phyloP scores from a whole-genome alignment of 2,888 invertebrate species.

The Physocephala rufipes region DNA sequence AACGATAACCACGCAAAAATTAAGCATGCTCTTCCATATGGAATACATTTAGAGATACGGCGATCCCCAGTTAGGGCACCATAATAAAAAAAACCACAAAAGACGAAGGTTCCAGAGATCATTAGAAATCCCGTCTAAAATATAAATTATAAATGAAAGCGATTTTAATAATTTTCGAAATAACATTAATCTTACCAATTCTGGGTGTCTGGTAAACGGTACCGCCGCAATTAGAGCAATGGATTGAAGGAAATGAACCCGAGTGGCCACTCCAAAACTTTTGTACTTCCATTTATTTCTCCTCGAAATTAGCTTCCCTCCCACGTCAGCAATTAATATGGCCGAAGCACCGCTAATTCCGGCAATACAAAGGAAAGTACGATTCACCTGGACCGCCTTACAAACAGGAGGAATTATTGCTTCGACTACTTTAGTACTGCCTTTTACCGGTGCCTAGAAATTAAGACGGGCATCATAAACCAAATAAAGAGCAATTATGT shows the following conservation, averaged over 20 bases:
- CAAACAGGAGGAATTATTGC: conserved; percentile 48
- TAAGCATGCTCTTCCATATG: conserved; percentile 85
- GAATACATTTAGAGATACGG: conserved; percentile 77
- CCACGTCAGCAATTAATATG: conserved; percentile 85
- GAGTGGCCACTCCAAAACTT: conserved; percentile 84
- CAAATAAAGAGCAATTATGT: background rate
- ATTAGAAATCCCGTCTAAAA: conserved; percentile 77
- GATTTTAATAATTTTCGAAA: background rate
- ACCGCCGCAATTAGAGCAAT: conserved; percentile 83
- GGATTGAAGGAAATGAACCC: conserved; percentile 85
- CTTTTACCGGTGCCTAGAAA: conserved; percentile 7
- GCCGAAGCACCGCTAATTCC: conserved; percentile 87
- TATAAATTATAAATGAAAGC: conserved; percentile 18
- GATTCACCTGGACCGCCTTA: conserved; percentile 51
- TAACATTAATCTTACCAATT: conserved; percentile 68
- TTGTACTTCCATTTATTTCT: conserved; percentile 73
- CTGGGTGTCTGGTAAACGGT: conserved; percentile 79
- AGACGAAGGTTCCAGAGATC: conserved; percentile 78
- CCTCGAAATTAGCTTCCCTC: conserved; percentile 73
- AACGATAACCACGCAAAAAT: conserved; percentile 88
- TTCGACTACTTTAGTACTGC: conserved; percentile 26
- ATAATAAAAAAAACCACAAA: conserved; percentile 89
- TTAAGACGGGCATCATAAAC: background rate
- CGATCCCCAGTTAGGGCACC: conserved; percentile 84
- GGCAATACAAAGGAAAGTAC: conserved; percentile 70